phyloP scores from a whole-genome alignment of 2,888 invertebrate species.

The Tethea ocularis region DNA sequence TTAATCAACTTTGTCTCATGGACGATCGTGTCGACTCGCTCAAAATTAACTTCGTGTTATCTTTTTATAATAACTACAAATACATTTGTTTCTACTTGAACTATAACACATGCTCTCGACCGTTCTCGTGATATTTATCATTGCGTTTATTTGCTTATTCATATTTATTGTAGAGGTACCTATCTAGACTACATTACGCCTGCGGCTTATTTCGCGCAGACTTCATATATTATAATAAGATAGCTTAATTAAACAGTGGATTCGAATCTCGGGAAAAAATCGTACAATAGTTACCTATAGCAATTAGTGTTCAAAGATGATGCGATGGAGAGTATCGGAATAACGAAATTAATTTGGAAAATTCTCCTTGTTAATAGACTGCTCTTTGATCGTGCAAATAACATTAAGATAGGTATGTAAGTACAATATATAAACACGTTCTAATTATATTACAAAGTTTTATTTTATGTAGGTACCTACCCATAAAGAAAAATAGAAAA shows the following conservation, averaged over 20 bases:
- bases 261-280: too few relatives aligned
- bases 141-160: not conserved
- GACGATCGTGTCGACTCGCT: constrained; percentile 13
- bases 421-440: too few relatives aligned
- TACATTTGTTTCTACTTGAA: not conserved
- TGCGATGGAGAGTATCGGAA: too few relatives aligned
- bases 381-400: too few relatives aligned
- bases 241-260: not conserved
- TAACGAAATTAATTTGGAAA: too few relatives aligned
- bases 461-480: too few relatives aligned
- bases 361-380: too few relatives aligned
- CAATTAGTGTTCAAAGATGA: too few relatives aligned
- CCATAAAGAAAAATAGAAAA: too few relatives aligned
- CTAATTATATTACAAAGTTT: too few relatives aligned
- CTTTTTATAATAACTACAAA: constrained; percentile 5
- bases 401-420: too few relatives aligned
- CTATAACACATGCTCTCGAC: not conserved
- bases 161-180: not conserved
- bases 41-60: constrained; percentile 3
- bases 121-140: not conserved
- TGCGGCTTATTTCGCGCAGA: not conserved
- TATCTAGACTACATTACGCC: not conserved
- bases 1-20: constrained; percentile 53
- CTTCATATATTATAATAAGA: not conserved
- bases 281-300: too few relatives aligned